Evolutionary conservation across 2,888 invertebrate species (phyloP), one percentile per base, ranked within the genome.

Genomic region (Diplolepis rosae): DNA sequence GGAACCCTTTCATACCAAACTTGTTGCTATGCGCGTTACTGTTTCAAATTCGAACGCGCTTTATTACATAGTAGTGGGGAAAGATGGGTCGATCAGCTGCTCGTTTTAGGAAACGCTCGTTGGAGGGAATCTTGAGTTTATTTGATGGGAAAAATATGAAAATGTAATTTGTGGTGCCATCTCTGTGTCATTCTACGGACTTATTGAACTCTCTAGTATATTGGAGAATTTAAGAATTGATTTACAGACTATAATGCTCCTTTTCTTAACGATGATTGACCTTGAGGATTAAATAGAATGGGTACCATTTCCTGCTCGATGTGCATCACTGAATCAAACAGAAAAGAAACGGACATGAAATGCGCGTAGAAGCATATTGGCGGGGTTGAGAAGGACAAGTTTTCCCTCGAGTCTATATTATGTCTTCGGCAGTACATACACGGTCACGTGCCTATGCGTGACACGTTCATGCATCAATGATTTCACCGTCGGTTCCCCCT

Each of bases 361-460:
- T 35, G 24, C 35, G 72, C 77, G 80, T 81, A 76, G 75, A 42
- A 74, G 79, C 78, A 81, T 78, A 82, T 83, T 81, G 80, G 78
- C 80, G 77, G 78, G 84, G 85, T 83, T 82, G 85, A 86, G 84
- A 68, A 75, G 69, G 72, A 70, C 68, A 66, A 51, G 66, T 48
- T 66, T 56, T 35, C 42, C 68, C 72, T 74, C 75, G 67, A 72
- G 48, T 68, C 78, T 80, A 83, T 85, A 87, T 88, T 88, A 87
- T 86, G 86, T 87, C 87, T 85, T 86, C 81, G 82, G 82, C 83
- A 84, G 86, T 86, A 86, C 85, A 87, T 86, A 86, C 87, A 86
- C 80, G 85, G 87, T 79, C 87, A 86, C 87, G 86, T 87, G 86
- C 82, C 86, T 86, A 84, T 86, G 85, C 85, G 87, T 86, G 87